phyloP scores from a whole-genome alignment of 2,888 invertebrate genomes.

The Blomia tropicalis region DNA sequence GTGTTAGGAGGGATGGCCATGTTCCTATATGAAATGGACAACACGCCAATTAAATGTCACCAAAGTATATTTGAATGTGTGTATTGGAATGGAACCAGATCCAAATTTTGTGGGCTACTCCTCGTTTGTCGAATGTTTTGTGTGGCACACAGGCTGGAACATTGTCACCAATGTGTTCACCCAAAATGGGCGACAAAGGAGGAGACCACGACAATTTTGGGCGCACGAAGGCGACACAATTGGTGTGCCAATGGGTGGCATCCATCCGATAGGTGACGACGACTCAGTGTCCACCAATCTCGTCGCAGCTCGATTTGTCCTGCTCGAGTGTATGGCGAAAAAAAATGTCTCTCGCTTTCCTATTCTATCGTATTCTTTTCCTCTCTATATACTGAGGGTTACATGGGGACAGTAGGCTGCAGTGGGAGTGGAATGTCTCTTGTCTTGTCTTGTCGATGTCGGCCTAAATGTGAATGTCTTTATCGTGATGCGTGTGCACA shows the following conservation, averaged over 20 bases:
- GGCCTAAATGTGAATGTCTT: neutral
- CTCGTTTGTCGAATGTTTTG: too few relatives aligned
- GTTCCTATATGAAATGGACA: neutral
- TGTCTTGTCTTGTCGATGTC: too few relatives aligned
- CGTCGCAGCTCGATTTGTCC: neutral
- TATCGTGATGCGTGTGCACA: neutral
- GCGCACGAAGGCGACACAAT: slow-evolving; percentile 1
- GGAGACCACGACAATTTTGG: too few relatives aligned
- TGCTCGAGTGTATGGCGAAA: too few relatives aligned
- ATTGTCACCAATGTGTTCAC: neutral
- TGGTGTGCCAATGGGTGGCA: slow-evolving; percentile 4
- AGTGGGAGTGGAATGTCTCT: neutral
- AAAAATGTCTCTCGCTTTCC: too few relatives aligned
- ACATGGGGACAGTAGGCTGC: too few relatives aligned
- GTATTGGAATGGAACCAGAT: neutral
- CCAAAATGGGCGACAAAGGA: neutral
- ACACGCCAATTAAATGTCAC: slow-evolving; percentile 1
- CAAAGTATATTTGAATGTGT: neutral
- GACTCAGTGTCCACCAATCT: slow-evolving; percentile 1
- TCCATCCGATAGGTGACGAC: neutral
- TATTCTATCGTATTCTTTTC: too few relatives aligned
- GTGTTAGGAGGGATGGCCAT: slow-evolving; percentile 1
- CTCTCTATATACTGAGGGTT: neutral
- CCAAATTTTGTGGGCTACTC: neutral
- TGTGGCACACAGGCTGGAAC: neutral